Conservation (phyloP, 2,797 vertebrate species). For the Pipistrellus nathusii region DNA sequence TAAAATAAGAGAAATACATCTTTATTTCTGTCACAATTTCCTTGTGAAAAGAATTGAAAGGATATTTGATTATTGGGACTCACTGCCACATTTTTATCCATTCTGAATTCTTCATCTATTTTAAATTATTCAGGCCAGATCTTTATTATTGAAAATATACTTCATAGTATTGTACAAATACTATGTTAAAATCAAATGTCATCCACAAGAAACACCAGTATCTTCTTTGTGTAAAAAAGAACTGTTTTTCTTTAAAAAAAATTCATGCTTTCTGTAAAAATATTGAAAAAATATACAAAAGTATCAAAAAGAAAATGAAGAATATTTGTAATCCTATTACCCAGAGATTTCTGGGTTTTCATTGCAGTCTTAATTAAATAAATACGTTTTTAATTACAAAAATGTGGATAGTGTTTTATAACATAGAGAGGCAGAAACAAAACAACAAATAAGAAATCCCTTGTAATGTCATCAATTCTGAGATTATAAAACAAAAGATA, state of each 20-base stretch:
- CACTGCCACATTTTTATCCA: conserved; percentile 59
- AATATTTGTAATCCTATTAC: conserved; percentile 30
- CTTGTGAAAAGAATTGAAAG: conserved; percentile 47
- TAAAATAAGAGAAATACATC: conserved; percentile 62
- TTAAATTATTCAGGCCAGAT: conserved; percentile 19
- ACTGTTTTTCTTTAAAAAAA: conserved; percentile 32
- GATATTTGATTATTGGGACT: conserved; percentile 64
- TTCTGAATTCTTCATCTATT: conserved; percentile 66
- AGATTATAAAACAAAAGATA: conserved; percentile 9
- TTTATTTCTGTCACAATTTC: conserved; percentile 65
- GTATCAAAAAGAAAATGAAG: conserved; percentile 5
- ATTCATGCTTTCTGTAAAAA: conserved; percentile 40
- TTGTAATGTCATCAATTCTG: not conserved
- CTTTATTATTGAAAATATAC: conserved; percentile 70
- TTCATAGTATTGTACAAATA: conserved; percentile 54
- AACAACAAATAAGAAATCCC: conserved; percentile 28
- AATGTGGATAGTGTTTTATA: not conserved
- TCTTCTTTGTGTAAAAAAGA: conserved; percentile 19
- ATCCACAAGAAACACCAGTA: not conserved
- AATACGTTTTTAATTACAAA: conserved; percentile 45
- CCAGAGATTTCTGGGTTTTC: conserved; percentile 26
- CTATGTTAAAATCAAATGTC: conserved; percentile 54
- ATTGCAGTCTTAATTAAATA: conserved; percentile 43
- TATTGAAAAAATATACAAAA: conserved; percentile 41
- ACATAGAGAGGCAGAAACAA: conserved; percentile 41